These are phyloP conservation scores for Andrena chrysosceles DNA, from an alignment of 2,888 invertebrate species.

Conservation along the genomic window DNA sequence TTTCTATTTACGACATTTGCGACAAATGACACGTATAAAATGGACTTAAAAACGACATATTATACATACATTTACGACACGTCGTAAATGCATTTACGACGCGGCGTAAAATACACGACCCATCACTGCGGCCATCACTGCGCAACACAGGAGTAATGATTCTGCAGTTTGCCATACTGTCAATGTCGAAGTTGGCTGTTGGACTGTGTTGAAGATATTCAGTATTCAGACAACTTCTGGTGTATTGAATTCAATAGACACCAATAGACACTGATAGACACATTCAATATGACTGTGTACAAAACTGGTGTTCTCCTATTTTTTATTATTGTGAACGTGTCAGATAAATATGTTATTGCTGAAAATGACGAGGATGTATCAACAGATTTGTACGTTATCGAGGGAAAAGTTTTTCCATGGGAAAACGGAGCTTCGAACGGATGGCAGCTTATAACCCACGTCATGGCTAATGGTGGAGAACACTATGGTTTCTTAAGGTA, in stretches of 20 bases:
- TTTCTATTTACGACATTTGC: too few species aligned
- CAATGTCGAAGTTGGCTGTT: background rate
- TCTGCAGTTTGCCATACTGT: slow-evolving; percentile 9
- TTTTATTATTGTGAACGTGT: slow-evolving; percentile 52
- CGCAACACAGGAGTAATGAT: background rate
- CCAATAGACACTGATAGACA: too few species aligned
- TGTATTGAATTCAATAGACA: too few species aligned
- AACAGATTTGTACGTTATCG: slow-evolving; percentile 90
- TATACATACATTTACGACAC: too few species aligned
- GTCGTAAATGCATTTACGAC: too few species aligned
- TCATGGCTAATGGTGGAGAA: slow-evolving; percentile 96
- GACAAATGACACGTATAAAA: too few species aligned
- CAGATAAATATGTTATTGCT: slow-evolving; percentile 60
- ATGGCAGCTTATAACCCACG: slow-evolving; percentile 92
- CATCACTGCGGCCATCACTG: too few species aligned
- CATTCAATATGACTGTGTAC: slow-evolving; percentile 38
- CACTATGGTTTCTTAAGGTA: slow-evolving; percentile 93
- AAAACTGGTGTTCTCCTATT: slow-evolving; percentile 43
- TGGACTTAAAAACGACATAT: too few species aligned
- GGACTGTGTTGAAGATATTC: background rate
- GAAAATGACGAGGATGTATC: slow-evolving; percentile 85
- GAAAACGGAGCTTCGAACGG: slow-evolving; percentile 87
- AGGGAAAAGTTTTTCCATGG: slow-evolving; percentile 92
- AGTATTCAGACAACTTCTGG: background rate
- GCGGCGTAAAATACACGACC: too few species aligned